Evolutionary conservation across 2,113 vertebrate species (phyloP).

Genomic region (Perca flavescens): DNA sequence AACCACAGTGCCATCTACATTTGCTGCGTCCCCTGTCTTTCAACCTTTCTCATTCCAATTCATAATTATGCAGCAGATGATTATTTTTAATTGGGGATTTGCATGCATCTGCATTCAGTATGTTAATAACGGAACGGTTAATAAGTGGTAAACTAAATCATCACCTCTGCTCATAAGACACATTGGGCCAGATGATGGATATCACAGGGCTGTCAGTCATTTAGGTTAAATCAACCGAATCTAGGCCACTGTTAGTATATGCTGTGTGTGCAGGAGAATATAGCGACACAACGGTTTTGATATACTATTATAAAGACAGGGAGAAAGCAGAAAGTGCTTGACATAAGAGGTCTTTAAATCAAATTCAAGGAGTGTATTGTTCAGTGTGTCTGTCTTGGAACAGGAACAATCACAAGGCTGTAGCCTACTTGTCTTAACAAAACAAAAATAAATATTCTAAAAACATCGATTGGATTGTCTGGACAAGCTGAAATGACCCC

Average conservation of each 20-base stretch:
- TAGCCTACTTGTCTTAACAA: not conserved
- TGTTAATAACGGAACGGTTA: slow-evolving; percentile 20
- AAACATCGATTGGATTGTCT: slow-evolving; percentile 30
- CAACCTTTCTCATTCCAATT: slow-evolving; percentile 18
- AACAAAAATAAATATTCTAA: not conserved
- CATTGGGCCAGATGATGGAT: not conserved
- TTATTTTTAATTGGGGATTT: slow-evolving; percentile 52
- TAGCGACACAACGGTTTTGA: slow-evolving; percentile 25
- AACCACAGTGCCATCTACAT: slow-evolving; percentile 8
- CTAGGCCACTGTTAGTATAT: slow-evolving; percentile 22
- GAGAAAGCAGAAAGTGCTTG: slow-evolving; percentile 28
- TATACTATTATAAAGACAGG: slow-evolving; percentile 29
- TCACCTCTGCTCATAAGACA: not conserved
- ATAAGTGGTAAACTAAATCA: slow-evolving; percentile 21
- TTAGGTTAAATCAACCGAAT: slow-evolving; percentile 26
- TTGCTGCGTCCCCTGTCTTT: not conserved
- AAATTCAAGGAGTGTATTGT: slow-evolving; percentile 32
- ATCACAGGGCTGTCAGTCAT: slow-evolving; percentile 17
- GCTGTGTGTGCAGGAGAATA: not conserved
- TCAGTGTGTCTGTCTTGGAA: not conserved
- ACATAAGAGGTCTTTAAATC: slow-evolving; percentile 53
- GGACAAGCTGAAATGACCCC: not conserved
- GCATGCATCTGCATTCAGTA: slow-evolving; percentile 35
- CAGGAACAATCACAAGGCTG: slow-evolving; percentile 13
- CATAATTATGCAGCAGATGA: slow-evolving; percentile 35